A percentile compares a stretch with the other conserved stretches of the same genome.
Conservation (phyloP, 2,797 vertebrate species). For the Enteromius afrohamiltoni region DNA sequence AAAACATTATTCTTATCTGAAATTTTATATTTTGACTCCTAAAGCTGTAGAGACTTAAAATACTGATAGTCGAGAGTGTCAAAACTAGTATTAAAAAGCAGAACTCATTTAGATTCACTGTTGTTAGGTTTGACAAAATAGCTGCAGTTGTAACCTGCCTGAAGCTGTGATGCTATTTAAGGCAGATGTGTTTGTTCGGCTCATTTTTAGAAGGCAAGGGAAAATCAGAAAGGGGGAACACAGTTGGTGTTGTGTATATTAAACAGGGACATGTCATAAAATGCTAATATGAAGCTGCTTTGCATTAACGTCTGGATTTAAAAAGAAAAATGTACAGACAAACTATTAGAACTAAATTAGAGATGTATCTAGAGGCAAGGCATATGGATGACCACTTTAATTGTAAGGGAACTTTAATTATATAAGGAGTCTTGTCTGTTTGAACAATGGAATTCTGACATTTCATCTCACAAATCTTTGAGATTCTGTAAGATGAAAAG, state of each 20-base stretch:
- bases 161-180: slow-evolving; percentile 73
- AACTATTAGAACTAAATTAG: not conserved
- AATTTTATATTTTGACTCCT: not conserved
- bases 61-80: not conserved
- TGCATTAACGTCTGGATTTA: not conserved
- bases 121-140: slow-evolving; percentile 66
- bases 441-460: not conserved
- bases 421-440: not conserved
- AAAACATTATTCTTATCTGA: not conserved
- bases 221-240: slow-evolving; percentile 9
- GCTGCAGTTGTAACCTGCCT: slow-evolving; percentile 68
- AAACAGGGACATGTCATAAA: not conserved
- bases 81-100: slow-evolving; percentile 12
- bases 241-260: slow-evolving; percentile 10
- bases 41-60: not conserved
- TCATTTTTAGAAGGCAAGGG: slow-evolving; percentile 27
- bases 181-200: slow-evolving; percentile 57
- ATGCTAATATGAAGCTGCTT: not conserved
- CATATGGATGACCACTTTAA: not conserved
- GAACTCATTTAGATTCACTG: slow-evolving; percentile 53
- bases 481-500: not conserved
- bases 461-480: not conserved
- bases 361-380: not conserved
- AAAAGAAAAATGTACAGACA: not conserved
- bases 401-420: not conserved